A percentile compares a stretch with the other conserved stretches of the same genome.
phyloP scores from a whole-genome alignment of 2,797 vertebrate genomes.

The Rachycentron canadum region DNA sequence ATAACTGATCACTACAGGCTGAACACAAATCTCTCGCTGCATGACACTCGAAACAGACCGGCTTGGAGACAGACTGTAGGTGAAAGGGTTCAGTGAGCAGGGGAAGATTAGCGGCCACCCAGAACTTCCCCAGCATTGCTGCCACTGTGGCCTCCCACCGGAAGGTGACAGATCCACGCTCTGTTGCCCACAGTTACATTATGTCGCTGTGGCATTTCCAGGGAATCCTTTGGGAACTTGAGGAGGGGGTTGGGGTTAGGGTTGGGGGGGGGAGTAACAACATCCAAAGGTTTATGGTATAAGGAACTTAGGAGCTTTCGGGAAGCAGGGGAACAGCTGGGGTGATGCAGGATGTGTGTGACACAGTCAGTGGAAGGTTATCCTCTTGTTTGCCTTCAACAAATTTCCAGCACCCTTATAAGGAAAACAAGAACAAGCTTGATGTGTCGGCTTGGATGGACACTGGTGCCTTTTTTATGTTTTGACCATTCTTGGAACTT shows the following conservation, averaged over 20 bases:
- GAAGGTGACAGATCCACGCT: constrained; percentile 76
- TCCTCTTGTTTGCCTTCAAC: constrained; percentile 52
- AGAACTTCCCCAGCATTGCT: constrained; percentile 47
- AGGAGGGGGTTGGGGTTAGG: too few species aligned
- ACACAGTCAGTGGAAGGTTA: constrained; percentile 59
- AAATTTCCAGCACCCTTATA: constrained; percentile 67
- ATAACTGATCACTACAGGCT: constrained; percentile 27
- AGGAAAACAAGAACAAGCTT: constrained; percentile 59
- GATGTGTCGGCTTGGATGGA: constrained; percentile 44
- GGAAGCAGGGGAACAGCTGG: constrained; percentile 38
- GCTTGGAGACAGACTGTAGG: constrained; percentile 30
- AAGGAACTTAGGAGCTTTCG: constrained; percentile 39
- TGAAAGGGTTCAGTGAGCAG: constrained; percentile 48
- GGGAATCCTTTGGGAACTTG: constrained; percentile 75
- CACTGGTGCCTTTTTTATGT: constrained; percentile 51
- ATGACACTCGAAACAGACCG: constrained; percentile 14
- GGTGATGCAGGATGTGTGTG: constrained; percentile 63
- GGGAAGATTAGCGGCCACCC: constrained; percentile 56
- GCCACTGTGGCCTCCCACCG: constrained; percentile 58
- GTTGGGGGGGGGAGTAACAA: too few species aligned
- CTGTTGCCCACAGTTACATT: constrained; percentile 68
- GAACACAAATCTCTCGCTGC: background rate
- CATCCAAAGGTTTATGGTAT: constrained; percentile 46
- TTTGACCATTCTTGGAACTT: constrained; percentile 76
- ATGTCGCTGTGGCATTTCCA: constrained; percentile 81